These are phyloP conservation scores for Parasteatoda tepidariorum DNA, from an alignment of 1,140 invertebrate genomes.

Conservation along the genomic window DNA sequence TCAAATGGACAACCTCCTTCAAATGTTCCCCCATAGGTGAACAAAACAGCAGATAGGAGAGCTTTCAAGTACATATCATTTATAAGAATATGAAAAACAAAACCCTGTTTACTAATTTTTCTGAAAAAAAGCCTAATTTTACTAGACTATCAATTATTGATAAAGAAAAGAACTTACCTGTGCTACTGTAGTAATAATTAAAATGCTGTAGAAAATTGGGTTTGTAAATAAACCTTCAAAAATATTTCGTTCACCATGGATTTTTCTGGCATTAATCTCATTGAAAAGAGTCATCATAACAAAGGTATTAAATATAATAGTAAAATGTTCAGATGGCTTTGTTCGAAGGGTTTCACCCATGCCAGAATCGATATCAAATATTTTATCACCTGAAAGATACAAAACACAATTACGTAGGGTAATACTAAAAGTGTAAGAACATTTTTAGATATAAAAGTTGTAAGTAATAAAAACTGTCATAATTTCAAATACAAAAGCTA, in stretches of 20 bases:
- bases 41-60: no score
- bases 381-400: conserved; percentile 77
- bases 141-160: no score
- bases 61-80: no score
- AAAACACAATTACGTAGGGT: neutral
- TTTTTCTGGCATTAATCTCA: conserved; percentile 99
- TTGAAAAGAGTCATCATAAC: conserved; percentile 99
- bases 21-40: no score
- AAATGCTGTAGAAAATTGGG: conserved; percentile 98
- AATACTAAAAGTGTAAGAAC: neutral
- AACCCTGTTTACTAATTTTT: no score
- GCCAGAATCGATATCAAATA: conserved; percentile 87
- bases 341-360: conserved; percentile 74
- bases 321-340: conserved; percentile 95
- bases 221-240: conserved; percentile 97
- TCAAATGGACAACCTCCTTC: no score
- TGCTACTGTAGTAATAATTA: conserved; percentile 90
- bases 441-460: neutral
- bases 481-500: no score
- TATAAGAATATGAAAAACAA: no score
- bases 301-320: conserved; percentile 99
- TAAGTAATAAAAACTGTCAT: neutral
- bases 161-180: conserved; percentile 77
- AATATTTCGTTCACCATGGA: conserved; percentile 98
- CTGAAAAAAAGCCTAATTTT: no score